Conservation (phyloP, 2,797 vertebrate species). For the Fistularia tabacaria region DNA sequence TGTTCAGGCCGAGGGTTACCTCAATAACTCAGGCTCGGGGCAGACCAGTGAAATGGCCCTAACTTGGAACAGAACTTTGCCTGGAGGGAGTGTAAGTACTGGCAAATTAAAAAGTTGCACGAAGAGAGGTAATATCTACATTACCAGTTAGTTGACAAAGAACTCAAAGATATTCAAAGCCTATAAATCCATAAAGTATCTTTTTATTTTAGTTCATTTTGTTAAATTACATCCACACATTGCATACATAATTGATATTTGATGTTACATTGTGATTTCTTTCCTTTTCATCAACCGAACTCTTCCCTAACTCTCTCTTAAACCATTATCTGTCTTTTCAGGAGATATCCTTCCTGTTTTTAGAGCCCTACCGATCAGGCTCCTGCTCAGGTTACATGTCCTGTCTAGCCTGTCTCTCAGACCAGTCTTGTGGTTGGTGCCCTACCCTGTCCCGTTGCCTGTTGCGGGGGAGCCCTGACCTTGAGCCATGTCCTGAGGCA, state of each 20-base stretch:
- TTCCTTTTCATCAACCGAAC: not conserved
- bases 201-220: no score
- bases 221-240: no score
- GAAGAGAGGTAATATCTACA: not conserved
- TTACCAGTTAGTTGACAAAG: not conserved
- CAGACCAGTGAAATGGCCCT: constrained; percentile 90
- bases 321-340: constrained; percentile 36
- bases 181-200: no score
- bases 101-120: no score
- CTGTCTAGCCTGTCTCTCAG: constrained; percentile 86
- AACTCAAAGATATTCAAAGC: no score
- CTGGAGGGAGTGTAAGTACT: constrained; percentile 84
- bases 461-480: constrained; percentile 63
- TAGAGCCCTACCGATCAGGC: constrained; percentile 86
- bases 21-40: constrained; percentile 87
- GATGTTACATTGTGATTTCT: constrained; percentile 1
- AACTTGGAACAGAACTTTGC: constrained; percentile 87
- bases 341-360: constrained; percentile 92
- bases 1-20: constrained; percentile 85
- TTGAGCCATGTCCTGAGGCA: constrained; percentile 62
- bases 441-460: constrained; percentile 78
- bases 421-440: constrained; percentile 93
- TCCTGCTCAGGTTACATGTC: constrained; percentile 81
- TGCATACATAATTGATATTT: no score
- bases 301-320: not conserved